These are phyloP conservation scores for Margarornis squamiger DNA, from an alignment of 2,797 vertebrate genomes.

Conservation along the genomic window DNA sequence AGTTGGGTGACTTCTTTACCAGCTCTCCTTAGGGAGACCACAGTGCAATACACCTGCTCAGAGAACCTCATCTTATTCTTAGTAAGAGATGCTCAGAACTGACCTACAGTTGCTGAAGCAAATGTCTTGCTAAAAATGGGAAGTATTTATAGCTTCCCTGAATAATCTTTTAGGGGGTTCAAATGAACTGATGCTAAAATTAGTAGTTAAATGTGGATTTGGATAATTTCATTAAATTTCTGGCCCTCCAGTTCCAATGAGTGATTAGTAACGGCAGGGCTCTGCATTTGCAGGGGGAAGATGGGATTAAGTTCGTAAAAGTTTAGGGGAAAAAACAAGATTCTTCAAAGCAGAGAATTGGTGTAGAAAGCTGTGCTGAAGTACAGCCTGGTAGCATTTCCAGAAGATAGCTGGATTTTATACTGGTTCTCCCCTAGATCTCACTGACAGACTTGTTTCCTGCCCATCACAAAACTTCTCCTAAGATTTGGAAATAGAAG, in stretches of 20 bases:
- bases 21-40: not conserved
- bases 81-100: not conserved
- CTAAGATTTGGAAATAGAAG: not conserved
- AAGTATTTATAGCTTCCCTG: not conserved
- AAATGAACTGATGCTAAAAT: not conserved
- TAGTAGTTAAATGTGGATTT: not conserved
- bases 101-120: not conserved
- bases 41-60: not conserved
- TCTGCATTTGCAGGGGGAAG: not conserved
- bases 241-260: not conserved
- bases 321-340: fast-evolving
- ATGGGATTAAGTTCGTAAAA: not conserved
- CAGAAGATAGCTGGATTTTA: not conserved
- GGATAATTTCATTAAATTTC: not conserved
- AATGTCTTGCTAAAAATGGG: not conserved
- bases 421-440: not conserved
- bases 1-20: not conserved
- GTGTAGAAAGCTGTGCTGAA: not conserved
- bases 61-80: not conserved
- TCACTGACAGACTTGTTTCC: not conserved
- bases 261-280: not conserved
- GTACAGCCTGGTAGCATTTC: not conserved
- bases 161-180: not conserved
- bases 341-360: not conserved
- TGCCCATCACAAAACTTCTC: not conserved